These are phyloP conservation scores for Promerops cafer DNA, from an alignment of 2,113 vertebrate genomes.

Conservation along the genomic window DNA sequence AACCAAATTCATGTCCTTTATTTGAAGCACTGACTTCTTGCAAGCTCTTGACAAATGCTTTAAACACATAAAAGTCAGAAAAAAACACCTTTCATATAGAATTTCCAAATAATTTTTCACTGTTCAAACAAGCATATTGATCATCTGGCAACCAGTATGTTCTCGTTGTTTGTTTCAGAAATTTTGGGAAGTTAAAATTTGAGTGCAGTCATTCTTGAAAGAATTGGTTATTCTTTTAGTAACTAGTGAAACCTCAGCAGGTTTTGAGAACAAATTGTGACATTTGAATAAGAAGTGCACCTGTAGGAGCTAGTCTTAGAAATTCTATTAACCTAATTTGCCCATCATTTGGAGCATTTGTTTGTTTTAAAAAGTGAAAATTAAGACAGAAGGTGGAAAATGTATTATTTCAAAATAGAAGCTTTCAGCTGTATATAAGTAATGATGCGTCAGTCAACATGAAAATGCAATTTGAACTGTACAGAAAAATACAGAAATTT, in stretches of 20 bases:
- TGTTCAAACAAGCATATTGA: neutral
- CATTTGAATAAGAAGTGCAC: neutral
- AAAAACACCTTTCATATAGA: neutral
- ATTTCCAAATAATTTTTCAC: neutral
- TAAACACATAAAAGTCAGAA: neutral
- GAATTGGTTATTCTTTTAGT: neutral
- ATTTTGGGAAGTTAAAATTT: neutral
- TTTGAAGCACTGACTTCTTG: neutral
- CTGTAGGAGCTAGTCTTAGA: neutral
- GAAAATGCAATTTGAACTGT: neutral
- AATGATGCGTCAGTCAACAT: neutral
- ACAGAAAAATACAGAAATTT: neutral
- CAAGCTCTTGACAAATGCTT: neutral
- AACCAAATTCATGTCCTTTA: neutral
- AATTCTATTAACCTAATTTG: neutral
- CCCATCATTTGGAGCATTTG: neutral
- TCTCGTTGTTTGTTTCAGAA: neutral
- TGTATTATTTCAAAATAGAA: neutral
- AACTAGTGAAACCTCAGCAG: neutral
- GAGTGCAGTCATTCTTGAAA: neutral
- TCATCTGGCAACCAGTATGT: neutral
- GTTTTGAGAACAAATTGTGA: neutral
- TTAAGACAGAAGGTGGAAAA: neutral
- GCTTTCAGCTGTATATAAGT: neutral
- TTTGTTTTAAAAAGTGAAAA: neutral